Evolutionary conservation across 2,888 invertebrate genomes (phyloP), one percentile per base, ranked within the genome.

Genomic region (Eilema caniola): DNA sequence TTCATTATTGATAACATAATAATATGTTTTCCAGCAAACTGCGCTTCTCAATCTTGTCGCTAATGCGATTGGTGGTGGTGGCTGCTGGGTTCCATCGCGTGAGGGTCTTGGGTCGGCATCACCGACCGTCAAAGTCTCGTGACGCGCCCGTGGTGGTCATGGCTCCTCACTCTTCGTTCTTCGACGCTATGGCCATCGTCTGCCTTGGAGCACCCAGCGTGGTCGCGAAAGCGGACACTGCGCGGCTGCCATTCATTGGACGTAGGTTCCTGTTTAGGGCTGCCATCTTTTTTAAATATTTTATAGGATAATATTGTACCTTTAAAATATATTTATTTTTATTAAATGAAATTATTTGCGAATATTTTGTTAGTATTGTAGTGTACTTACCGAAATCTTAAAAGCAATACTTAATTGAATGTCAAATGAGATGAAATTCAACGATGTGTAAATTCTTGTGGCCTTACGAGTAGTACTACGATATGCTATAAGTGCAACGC

Each of bases 121-220:
- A 94, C 84, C 77, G 91, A 89, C 95, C 89, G 88, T 89, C 92
- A 14, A 88, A 88, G 80, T 92, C 87, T 23, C 83, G 97, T 28
- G 97, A 98, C 79, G 99, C 99, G 7, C 98, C 98, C 2, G 97
- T 99, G 79, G 94, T 99, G 77, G 97, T 97, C 70, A 96, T 98
- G 75, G 99, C 98, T 7, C 99, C 99, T 4, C 99, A 99, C 91
- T 98, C 99, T 57, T 97, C 98, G 72, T 98, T 97, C 96, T 97
- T 98, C 93, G 99, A 99, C 93, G 97, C 98, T 73, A 96, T 99
- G 77, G 96, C 98, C 83, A 97, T 98, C 85, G 97, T 98, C 72
- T 96, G 96, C 87, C 96, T 98, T 80, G 97, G 97, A n/a, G 98
- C 98, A 66, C 98, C 98, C 33, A 97, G 98, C 84, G 97, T 98